Evolutionary conservation across 2,113 vertebrate genomes (phyloP).

Genomic region (Capreolus pygargus): DNA sequence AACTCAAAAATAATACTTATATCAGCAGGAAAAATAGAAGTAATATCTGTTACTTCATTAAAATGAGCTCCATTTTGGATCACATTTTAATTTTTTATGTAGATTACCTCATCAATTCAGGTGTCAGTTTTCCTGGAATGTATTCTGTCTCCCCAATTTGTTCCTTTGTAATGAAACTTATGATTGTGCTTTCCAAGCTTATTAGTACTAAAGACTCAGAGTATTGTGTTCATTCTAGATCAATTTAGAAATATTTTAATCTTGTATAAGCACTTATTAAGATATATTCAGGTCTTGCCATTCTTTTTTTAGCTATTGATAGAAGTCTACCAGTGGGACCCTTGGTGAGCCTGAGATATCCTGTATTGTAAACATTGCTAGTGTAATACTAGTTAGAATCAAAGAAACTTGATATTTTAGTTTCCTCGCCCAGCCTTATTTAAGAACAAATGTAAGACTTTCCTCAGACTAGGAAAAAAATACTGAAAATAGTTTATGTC

Average conservation of each 20-base stretch:
- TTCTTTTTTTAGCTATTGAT: neutral
- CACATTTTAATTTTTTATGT: neutral
- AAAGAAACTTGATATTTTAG: neutral
- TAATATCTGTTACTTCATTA: neutral
- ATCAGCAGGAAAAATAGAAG: neutral
- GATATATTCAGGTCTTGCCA: neutral
- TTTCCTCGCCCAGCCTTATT: neutral
- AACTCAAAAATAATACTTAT: neutral
- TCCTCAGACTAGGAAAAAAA: neutral
- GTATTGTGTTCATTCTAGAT: neutral
- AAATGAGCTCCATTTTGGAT: neutral
- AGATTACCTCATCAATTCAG: neutral
- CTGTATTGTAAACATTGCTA: neutral
- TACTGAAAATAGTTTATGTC: neutral
- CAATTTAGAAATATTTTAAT: neutral
- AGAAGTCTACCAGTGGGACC: neutral
- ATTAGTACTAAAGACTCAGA: neutral
- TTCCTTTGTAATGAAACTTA: neutral
- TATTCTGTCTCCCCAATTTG: neutral
- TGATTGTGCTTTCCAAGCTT: neutral
- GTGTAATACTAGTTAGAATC: neutral
- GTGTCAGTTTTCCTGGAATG: neutral
- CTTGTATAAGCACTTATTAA: neutral
- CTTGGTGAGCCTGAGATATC: neutral
- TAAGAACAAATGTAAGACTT: neutral